Conservation (phyloP, 1,140 invertebrate genomes). For the Caerostris darwini region DNA sequence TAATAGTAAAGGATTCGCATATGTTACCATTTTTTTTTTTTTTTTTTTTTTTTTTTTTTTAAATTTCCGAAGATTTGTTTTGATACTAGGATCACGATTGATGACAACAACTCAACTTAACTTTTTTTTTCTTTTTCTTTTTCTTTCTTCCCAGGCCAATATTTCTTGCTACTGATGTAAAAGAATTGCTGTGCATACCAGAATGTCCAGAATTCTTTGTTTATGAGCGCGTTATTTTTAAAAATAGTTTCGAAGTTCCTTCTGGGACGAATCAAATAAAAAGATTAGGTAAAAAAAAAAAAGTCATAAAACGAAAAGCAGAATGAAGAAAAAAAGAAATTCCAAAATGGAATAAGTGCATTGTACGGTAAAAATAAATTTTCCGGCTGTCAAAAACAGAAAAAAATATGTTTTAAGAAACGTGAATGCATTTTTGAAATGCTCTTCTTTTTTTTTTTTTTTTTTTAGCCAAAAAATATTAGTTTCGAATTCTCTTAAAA, state of each 20-base stretch:
- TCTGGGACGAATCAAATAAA: constrained; percentile 10
- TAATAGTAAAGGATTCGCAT: background rate
- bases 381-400: constrained; percentile 34
- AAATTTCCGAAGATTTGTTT: background rate
- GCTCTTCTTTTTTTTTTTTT: background rate
- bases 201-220: constrained; percentile 48
- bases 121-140: constrained; percentile 22
- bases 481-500: no score
- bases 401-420: background rate
- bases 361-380: constrained; percentile 42
- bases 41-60: no score
- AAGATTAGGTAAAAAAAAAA: background rate
- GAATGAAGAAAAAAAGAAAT: background rate
- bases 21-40: background rate
- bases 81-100: background rate
- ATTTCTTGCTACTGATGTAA: background rate
- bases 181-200: background rate
- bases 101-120: constrained; percentile 16
- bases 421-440: background rate
- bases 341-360: background rate
- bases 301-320: no score
- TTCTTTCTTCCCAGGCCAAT: background rate
- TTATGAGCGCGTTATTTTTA: constrained; percentile 43
- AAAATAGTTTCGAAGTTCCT: constrained; percentile 1
- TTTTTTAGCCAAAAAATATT: no score